phyloP scores from a whole-genome alignment of 2,888 invertebrate genomes.

The Anoplius nigerrimus region DNA sequence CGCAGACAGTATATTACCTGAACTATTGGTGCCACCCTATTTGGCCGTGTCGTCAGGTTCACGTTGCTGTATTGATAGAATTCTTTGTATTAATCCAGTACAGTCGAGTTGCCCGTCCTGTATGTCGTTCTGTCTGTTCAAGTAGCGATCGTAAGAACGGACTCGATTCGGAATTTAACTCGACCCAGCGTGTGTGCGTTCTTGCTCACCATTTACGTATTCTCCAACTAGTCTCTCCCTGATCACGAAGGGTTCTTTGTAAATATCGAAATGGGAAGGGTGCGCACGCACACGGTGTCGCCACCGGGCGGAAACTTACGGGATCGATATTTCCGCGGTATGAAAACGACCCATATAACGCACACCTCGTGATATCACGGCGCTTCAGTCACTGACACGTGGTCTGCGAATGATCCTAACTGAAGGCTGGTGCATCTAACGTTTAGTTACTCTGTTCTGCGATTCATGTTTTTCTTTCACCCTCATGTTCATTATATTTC shows the following conservation, averaged over 20 bases:
- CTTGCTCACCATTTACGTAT: slow-evolving; percentile 45
- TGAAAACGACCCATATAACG: slow-evolving; percentile 38
- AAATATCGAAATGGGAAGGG: slow-evolving; percentile 40
- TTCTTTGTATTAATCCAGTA: too few species aligned
- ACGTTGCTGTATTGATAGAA: too few species aligned
- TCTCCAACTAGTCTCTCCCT: slow-evolving; percentile 44
- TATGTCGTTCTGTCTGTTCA: too few species aligned
- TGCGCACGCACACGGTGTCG: slow-evolving; percentile 58
- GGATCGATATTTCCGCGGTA: slow-evolving; percentile 57
- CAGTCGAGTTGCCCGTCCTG: too few species aligned
- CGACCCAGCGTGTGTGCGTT: too few species aligned
- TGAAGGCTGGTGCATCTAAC: too few species aligned
- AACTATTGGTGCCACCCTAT: background rate
- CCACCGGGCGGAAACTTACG: slow-evolving; percentile 59
- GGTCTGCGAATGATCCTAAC: too few species aligned
- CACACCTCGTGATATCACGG: slow-evolving; percentile 32
- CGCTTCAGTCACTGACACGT: too few species aligned
- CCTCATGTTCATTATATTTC: too few species aligned
- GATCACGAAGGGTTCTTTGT: slow-evolving; percentile 40
- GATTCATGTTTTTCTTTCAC: too few species aligned
- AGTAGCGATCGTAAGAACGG: background rate
- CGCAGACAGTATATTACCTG: background rate
- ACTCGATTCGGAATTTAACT: background rate
- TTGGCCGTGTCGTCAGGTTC: slow-evolving; percentile 1
- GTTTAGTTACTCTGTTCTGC: too few species aligned